Evolutionary conservation across 1,140 invertebrate species (phyloP).

Genomic region (Cherax quadricarinatus): DNA sequence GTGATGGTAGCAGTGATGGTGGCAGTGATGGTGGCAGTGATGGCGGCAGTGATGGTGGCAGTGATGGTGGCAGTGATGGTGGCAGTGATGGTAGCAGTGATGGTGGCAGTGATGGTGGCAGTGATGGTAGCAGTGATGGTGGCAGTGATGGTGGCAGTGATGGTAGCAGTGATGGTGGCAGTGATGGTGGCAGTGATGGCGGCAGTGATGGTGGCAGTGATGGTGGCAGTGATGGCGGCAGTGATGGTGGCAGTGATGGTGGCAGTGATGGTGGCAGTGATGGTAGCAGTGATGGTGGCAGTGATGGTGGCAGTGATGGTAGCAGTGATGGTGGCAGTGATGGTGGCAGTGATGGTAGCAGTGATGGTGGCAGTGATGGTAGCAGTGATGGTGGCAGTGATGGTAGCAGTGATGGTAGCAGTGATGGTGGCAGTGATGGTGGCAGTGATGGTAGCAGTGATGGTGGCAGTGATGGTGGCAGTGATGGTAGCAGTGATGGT

Average conservation of each 20-base stretch:
- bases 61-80: background rate
- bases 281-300: background rate
- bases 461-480: background rate
- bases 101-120: background rate
- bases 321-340: background rate
- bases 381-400: background rate
- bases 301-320: background rate
- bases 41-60: background rate
- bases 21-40: background rate
- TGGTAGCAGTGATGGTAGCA: background rate
- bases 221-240: background rate
- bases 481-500: background rate
- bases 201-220: background rate
- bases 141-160: background rate
- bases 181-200: background rate
- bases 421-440: background rate
- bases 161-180: background rate
- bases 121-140: background rate
- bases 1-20: background rate
- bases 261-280: background rate
- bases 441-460: background rate
- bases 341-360: slow-evolving; percentile 10
- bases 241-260: background rate
- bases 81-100: background rate
- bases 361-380: background rate